Evolutionary conservation across 2,113 vertebrate genomes (phyloP).

Genomic region (Sitta europaea): DNA sequence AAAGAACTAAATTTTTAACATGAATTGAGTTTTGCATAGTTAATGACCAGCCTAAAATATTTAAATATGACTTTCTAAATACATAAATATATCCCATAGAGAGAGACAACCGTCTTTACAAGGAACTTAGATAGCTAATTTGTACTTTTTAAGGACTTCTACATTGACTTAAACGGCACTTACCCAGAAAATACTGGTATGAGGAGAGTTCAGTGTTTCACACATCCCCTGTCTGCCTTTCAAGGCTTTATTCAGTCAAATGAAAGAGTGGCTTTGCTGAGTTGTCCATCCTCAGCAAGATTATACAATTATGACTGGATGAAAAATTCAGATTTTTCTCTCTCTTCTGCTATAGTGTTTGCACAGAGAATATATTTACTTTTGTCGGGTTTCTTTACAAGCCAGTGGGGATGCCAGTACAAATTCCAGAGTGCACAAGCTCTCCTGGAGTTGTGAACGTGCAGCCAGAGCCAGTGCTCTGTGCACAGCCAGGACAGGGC

Average conservation of each 20-base stretch:
- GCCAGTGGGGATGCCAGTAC: background rate
- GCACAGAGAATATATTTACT: background rate
- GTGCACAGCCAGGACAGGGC: background rate
- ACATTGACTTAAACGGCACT: background rate
- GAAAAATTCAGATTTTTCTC: background rate
- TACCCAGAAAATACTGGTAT: background rate
- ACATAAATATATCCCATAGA: background rate
- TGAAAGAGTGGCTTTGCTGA: background rate
- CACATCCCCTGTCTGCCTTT: background rate
- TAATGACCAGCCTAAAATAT: background rate
- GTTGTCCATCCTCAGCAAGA: background rate
- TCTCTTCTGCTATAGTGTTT: background rate
- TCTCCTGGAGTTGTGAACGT: background rate
- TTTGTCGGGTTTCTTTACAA: background rate
- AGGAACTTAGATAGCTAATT: background rate
- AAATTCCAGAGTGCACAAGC: background rate
- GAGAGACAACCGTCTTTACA: background rate
- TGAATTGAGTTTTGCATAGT: background rate
- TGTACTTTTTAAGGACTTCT: background rate
- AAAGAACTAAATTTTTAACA: background rate
- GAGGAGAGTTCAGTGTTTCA: background rate
- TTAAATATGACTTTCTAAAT: background rate
- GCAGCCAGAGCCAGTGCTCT: background rate
- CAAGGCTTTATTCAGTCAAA: background rate
- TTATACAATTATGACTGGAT: background rate